phyloP scores from a whole-genome alignment of 2,797 vertebrate genomes.

The Protosalanx chinensis region DNA sequence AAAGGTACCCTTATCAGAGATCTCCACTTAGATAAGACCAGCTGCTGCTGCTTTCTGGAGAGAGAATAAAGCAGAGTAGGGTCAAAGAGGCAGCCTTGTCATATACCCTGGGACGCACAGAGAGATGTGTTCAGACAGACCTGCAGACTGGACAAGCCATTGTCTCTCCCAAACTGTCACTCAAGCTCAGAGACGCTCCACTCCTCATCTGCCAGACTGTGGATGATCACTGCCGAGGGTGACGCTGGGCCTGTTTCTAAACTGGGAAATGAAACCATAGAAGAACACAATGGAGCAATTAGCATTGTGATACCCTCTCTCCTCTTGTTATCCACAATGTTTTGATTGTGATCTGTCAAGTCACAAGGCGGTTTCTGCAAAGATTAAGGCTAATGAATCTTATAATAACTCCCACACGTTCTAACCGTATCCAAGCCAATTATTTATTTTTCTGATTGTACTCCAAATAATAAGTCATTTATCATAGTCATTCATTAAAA shows the following conservation, averaged over 20 bases:
- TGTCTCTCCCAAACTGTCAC: conserved; percentile 12
- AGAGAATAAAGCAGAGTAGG: not conserved
- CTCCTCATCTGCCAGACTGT: not conserved
- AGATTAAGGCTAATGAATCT: no score
- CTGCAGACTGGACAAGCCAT: conserved; percentile 22
- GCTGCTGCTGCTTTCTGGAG: conserved; percentile 19
- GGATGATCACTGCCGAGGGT: not conserved
- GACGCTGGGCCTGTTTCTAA: no score
- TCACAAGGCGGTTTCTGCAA: no score
- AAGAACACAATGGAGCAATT: conserved; percentile 9
- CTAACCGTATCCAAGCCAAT: no score
- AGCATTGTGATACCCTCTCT: not conserved
- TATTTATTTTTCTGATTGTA: no score
- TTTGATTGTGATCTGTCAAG: not conserved
- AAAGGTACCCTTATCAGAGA: conserved; percentile 29
- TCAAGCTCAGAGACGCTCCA: not conserved
- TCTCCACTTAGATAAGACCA: conserved; percentile 37
- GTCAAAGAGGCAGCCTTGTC: conserved; percentile 15
- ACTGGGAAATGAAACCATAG: not conserved
- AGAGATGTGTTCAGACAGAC: conserved; percentile 9
- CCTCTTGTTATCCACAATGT: not conserved
- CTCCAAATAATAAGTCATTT: no score
- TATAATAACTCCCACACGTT: no score
- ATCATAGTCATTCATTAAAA: no score
- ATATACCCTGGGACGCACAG: conserved; percentile 14